phyloP scores from a whole-genome alignment of 2,113 vertebrate genomes.

The Conger conger region DNA sequence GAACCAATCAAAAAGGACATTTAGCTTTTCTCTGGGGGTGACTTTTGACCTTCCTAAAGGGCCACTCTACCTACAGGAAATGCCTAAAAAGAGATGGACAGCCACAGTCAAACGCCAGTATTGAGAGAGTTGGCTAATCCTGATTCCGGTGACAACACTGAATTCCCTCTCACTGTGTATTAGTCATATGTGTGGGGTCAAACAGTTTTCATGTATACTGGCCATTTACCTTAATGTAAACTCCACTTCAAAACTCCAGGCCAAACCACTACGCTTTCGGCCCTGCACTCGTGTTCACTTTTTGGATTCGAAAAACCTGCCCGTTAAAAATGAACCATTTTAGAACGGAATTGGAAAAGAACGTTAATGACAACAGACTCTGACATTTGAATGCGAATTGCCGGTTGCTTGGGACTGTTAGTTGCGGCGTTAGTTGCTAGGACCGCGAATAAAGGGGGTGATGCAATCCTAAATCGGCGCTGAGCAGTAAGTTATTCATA shows the following conservation, averaged over 20 bases:
- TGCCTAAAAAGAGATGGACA: background rate
- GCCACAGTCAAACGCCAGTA: background rate
- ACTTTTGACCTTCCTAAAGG: background rate
- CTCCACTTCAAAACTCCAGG: background rate
- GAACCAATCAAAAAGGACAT: too few relatives aligned
- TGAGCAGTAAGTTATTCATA: slow-evolving; percentile 23
- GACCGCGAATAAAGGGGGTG: slow-evolving; percentile 5
- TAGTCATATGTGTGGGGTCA: too few relatives aligned
- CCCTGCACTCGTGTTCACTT: background rate
- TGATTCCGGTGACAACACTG: too few relatives aligned
- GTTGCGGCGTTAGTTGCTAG: background rate
- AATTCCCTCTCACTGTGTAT: too few relatives aligned
- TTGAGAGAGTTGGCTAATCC: too few relatives aligned
- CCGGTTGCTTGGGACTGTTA: background rate
- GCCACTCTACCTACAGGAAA: background rate
- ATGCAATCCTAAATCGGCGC: slow-evolving; percentile 36
- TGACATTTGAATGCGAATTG: background rate
- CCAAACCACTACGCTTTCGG: background rate
- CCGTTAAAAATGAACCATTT: background rate
- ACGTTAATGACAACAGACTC: background rate
- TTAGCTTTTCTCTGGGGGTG: background rate
- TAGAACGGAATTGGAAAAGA: background rate
- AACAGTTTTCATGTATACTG: too few relatives aligned
- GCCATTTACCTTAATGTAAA: too few relatives aligned
- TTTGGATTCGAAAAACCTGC: background rate